Evolutionary conservation across 2,113 vertebrate species (phyloP).

Genomic region (Okapia johnstoni): DNA sequence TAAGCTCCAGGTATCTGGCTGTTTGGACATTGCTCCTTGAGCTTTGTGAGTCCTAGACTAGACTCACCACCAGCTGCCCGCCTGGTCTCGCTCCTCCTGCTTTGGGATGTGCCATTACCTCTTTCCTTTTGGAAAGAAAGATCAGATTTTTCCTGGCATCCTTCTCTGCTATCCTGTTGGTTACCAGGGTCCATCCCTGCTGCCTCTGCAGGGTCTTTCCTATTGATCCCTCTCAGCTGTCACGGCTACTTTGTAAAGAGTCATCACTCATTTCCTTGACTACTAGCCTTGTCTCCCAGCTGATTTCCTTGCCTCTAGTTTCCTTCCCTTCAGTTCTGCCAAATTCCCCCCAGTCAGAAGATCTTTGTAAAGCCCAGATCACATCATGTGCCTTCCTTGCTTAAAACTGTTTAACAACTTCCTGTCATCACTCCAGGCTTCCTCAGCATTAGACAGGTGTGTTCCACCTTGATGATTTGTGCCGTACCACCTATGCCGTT

Average conservation of each 20-base stretch:
- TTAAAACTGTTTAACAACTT: not conserved
- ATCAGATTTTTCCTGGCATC: not conserved
- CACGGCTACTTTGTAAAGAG: not conserved
- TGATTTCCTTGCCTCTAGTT: not conserved
- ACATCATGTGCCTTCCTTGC: not conserved
- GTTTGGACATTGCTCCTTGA: not conserved
- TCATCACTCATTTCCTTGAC: not conserved
- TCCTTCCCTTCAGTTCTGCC: not conserved
- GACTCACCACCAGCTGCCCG: not conserved
- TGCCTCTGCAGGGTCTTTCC: not conserved
- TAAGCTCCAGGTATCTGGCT: not conserved
- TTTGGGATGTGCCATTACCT: not conserved
- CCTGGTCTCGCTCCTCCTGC: not conserved
- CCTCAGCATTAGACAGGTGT: not conserved
- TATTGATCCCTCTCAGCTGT: not conserved
- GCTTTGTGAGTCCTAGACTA: not conserved
- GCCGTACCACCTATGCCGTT: not conserved
- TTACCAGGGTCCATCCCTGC: not conserved
- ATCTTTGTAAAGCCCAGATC: not conserved
- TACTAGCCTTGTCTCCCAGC: too few relatives aligned
- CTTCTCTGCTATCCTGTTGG: not conserved
- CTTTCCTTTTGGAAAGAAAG: not conserved
- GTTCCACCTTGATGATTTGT: not conserved
- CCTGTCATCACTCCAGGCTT: not conserved
- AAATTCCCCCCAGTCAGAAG: not conserved